Evolutionary conservation across 2,888 invertebrate genomes (phyloP).

Genomic region (Rotaria magnacalcarata): DNA sequence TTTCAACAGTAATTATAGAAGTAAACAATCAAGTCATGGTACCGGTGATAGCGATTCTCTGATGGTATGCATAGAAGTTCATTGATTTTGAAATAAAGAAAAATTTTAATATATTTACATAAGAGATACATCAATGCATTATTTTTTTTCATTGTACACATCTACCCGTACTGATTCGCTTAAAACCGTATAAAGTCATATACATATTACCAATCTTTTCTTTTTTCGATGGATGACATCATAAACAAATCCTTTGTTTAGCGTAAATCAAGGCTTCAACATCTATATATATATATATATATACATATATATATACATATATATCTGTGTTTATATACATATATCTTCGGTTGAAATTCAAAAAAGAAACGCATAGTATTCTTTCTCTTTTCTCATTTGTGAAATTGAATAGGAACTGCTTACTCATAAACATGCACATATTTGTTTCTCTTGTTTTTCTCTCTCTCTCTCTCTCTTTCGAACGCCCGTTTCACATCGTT

Average conservation of each 20-base stretch:
- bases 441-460: neutral
- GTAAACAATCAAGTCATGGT: neutral
- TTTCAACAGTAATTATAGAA: neutral
- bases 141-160: neutral
- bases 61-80: neutral
- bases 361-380: neutral
- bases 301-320: neutral
- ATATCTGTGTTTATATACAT: neutral
- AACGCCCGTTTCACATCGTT: neutral
- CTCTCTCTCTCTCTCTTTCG: neutral
- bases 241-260: constrained; percentile 3
- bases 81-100: neutral
- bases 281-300: neutral
- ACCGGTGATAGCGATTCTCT: neutral
- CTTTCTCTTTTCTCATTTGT: neutral
- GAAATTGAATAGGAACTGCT: neutral
- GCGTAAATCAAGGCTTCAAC: neutral
- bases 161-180: neutral
- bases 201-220: neutral
- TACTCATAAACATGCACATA: neutral
- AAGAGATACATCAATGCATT: neutral
- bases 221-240: neutral
- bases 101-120: neutral
- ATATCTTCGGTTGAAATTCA: neutral
- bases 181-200: neutral